These are phyloP conservation scores for Thymelicus sylvestris DNA, from an alignment of 2,888 invertebrate species.

Conservation along the genomic window DNA sequence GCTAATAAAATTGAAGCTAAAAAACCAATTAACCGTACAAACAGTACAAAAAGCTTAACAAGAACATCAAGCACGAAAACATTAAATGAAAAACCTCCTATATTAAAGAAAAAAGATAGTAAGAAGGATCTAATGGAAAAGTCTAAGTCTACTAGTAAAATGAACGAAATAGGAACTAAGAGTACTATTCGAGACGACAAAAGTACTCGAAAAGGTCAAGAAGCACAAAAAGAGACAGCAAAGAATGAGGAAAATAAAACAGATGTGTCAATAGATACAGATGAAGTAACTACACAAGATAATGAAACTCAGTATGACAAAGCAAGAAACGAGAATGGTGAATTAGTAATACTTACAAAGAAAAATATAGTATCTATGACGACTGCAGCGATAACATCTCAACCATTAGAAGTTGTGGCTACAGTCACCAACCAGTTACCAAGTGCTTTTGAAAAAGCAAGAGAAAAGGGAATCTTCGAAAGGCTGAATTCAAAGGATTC, in stretches of 20 bases:
- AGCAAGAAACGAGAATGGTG: conserved; percentile 69
- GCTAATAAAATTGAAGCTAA: conserved; percentile 64
- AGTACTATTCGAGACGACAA: conserved; percentile 53
- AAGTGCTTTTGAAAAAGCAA: conserved; percentile 75
- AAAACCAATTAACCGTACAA: conserved; percentile 72
- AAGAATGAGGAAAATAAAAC: conserved; percentile 47
- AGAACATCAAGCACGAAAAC: conserved; percentile 74
- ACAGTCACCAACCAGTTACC: conserved; percentile 83
- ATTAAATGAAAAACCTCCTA: conserved; percentile 69
- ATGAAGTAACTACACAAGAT: conserved; percentile 70
- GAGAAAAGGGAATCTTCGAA: conserved; percentile 79
- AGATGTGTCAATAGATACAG: conserved; percentile 50
- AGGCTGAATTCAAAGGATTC: conserved; percentile 77
- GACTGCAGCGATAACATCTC: conserved; percentile 84
- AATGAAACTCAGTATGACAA: conserved; percentile 80
- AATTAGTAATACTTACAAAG: conserved; percentile 76
- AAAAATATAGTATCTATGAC: conserved; percentile 84
- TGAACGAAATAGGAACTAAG: conserved; percentile 61
- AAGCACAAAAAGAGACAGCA: conserved; percentile 41
- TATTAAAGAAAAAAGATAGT: conserved; percentile 64
- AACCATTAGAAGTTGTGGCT: conserved; percentile 82
- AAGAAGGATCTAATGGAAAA: conserved; percentile 66
- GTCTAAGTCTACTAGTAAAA: conserved; percentile 62
- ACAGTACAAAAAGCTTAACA: conserved; percentile 72
- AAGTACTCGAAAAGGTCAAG: conserved; percentile 43